Conservation (phyloP, 2,888 invertebrate species). For the Amiota communis region DNA sequence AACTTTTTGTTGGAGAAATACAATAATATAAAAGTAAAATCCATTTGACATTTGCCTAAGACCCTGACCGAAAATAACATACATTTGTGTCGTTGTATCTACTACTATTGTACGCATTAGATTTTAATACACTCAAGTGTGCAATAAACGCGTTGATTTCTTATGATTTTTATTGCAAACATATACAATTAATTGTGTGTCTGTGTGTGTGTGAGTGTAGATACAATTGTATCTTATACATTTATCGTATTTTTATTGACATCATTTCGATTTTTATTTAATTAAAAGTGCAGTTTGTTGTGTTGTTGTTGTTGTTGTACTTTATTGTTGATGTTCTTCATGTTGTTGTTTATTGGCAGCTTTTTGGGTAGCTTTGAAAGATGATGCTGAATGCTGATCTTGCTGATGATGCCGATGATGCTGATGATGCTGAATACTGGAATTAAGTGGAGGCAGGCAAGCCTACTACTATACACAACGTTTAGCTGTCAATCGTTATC, state of each 20-base stretch:
- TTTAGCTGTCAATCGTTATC: not conserved
- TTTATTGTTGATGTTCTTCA: not conserved
- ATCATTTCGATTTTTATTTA: slow-evolving; percentile 25
- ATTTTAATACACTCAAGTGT: not conserved
- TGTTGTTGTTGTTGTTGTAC: not conserved
- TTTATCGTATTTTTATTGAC: slow-evolving; percentile 19
- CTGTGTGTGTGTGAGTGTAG: not conserved
- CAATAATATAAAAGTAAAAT: not conserved
- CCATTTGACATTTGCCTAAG: slow-evolving; percentile 57
- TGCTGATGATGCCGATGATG: too few relatives aligned
- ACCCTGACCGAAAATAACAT: slow-evolving; percentile 62
- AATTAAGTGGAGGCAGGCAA: too few relatives aligned
- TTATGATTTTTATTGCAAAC: slow-evolving; percentile 18
- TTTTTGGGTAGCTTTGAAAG: too few relatives aligned
- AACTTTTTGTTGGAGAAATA: too few relatives aligned
- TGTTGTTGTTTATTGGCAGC: not conserved
- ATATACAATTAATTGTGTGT: not conserved
- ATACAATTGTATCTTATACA: slow-evolving; percentile 7
- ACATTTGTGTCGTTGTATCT: too few relatives aligned
- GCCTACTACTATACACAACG: too few relatives aligned
- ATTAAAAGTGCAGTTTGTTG: slow-evolving; percentile 11
- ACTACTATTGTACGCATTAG: not conserved
- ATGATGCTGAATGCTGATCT: too few relatives aligned
- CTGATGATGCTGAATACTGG: too few relatives aligned
- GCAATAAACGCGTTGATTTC: not conserved